Evolutionary conservation across 2,797 vertebrate genomes (phyloP).

Genomic region (Chrysocyon brachyurus): DNA sequence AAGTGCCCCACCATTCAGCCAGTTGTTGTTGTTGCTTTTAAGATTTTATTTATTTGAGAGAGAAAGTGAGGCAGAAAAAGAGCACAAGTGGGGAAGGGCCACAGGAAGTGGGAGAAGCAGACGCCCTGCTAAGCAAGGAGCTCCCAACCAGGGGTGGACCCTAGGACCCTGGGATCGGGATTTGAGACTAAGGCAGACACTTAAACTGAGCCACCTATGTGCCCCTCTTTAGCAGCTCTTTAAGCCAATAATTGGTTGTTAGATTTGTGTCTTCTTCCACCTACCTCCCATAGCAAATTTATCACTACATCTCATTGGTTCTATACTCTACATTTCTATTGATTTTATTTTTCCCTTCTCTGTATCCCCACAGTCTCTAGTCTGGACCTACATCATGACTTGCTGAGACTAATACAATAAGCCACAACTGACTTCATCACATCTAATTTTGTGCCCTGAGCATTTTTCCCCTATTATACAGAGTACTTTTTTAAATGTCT

Average conservation of each 20-base stretch:
- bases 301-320: neutral
- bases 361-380: neutral
- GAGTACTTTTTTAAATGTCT: neutral
- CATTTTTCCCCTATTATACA: neutral
- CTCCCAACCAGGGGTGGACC: too few species aligned
- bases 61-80: too few species aligned
- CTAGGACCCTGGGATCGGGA: too few species aligned
- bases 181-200: too few species aligned
- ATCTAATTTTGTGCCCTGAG: neutral
- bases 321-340: neutral
- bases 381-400: neutral
- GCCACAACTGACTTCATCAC: neutral
- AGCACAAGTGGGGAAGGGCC: too few species aligned
- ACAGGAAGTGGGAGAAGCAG: too few species aligned
- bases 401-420: neutral
- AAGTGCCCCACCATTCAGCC: neutral
- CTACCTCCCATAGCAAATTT: neutral
- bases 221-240: neutral
- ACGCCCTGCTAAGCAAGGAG: too few species aligned
- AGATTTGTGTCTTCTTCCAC: neutral
- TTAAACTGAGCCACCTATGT: too few species aligned
- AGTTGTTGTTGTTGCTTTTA: neutral
- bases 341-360: neutral
- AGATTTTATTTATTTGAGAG: too few species aligned
- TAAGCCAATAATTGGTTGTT: neutral